Evolutionary conservation across 2,888 invertebrate species (phyloP).

Genomic region (Megamerina dolium): DNA sequence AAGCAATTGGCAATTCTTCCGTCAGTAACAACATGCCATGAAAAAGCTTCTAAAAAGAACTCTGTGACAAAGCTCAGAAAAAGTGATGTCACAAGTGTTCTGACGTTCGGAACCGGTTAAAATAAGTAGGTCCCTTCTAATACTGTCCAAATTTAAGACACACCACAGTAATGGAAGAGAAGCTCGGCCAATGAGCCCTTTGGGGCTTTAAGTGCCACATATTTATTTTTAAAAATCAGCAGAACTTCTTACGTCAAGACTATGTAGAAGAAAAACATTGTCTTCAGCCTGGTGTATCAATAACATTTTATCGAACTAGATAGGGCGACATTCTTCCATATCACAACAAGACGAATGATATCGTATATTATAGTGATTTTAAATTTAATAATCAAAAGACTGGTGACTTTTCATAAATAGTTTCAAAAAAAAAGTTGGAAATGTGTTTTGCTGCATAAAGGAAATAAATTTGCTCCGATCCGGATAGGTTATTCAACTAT

Average conservation of each 20-base stretch:
- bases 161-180: no score
- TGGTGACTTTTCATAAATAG: slow-evolving; percentile 6
- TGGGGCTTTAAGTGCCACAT: no score
- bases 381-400: background rate
- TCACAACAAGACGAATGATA: background rate
- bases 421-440: background rate
- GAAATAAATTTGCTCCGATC: slow-evolving; percentile 1
- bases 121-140: no score
- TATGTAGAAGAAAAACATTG: background rate
- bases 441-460: slow-evolving; percentile 3
- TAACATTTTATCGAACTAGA: background rate
- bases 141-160: no score
- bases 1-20: no score
- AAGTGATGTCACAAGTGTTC: no score
- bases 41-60: no score
- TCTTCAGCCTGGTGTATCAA: background rate
- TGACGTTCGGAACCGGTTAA: no score
- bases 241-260: background rate
- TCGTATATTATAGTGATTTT: slow-evolving; percentile 2
- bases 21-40: no score
- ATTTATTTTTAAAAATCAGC: no score
- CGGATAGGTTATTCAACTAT: slow-evolving; percentile 6
- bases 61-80: no score
- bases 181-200: no score
- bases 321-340: background rate